These are phyloP conservation scores for Oreochromis niloticus DNA, from an alignment of 2,113 vertebrate species.

Conservation along the genomic window DNA sequence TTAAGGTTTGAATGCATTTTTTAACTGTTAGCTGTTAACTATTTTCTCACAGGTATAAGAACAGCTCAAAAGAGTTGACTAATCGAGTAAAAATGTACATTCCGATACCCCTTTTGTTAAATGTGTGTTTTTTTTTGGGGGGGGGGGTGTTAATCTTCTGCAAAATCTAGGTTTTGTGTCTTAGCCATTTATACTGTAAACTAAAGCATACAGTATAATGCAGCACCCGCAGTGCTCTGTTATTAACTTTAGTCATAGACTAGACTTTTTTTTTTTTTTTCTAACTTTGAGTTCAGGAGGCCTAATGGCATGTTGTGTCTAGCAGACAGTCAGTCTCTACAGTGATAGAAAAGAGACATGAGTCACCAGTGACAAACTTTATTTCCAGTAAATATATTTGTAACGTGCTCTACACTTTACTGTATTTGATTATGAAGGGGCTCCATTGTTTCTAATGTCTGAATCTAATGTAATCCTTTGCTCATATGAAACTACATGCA, in stretches of 20 bases:
- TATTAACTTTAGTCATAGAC: conserved; percentile 5
- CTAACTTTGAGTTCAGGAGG: neutral
- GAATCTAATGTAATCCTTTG: neutral
- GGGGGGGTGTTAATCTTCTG: neutral
- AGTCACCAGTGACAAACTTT: neutral
- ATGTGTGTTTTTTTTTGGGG: too few relatives aligned
- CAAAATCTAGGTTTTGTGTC: neutral
- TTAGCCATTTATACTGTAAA: neutral
- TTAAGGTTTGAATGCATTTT: neutral
- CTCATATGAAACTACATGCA: neutral
- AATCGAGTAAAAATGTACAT: neutral
- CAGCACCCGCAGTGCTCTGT: neutral
- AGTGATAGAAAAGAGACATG: neutral
- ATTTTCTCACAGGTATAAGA: neutral
- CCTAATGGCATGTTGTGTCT: neutral
- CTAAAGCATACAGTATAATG: neutral
- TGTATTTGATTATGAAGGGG: neutral
- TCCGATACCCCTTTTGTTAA: neutral
- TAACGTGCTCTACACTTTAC: neutral
- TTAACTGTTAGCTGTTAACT: neutral
- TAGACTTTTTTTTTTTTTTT: neutral
- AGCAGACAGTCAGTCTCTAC: neutral
- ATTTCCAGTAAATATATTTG: neutral
- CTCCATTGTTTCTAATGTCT: neutral
- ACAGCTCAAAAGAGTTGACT: neutral